Base-by-base conservation (phyloP, 2,113 vertebrate genomes). In the Phaetusa simplex region DNA sequence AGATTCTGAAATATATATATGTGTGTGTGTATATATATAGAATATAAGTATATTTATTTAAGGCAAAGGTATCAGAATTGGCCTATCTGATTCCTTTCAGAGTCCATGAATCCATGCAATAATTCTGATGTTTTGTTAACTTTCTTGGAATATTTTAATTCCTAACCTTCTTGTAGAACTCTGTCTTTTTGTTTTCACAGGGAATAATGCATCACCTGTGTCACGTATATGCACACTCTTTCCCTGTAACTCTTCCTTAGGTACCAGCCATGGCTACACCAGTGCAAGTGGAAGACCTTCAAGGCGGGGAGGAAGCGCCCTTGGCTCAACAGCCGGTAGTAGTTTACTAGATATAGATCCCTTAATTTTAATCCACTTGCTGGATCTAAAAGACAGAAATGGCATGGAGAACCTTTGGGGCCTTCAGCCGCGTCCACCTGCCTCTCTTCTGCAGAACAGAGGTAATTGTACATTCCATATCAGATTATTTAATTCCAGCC, bases 261-360 rank as follows among this genome's bases (percentile, higher is more conserved):
- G 98, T 85, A 86, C 96, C 36, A 96, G 93, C 82, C 97, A 97
- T 83, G 98, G 98, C 53, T 98, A 97, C 92, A 73, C 78, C 84
- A 95, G 97, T 90, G 97, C 98, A 21, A 93, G 98, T 18, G 80
- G 97, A 65, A 98, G 98, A 61, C 77, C 98, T 42, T 97, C 97
- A 12, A 94, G 98, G 73, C 91, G 97, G 3, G 93, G 98, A n/a
- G 97, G 97, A 30, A 97, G 93, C 16, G 94, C 90, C 34, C 95
- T 99, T 9, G 97, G 98, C 62, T 98, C 98, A 38, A 82, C 98
- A 18, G 93, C 97, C 91, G 97, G 98, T 82, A 98, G 95, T 97
- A 99, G 98, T 80, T 98, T 99, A 40, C 97, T 99, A 89, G 99
- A 99, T 49, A 98, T 99, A 26, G 99, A 99, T 97, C 99, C 99